These are phyloP conservation scores for Hypotaenidia philippensis DNA, from an alignment of 2,797 vertebrate genomes.

Conservation along the genomic window DNA sequence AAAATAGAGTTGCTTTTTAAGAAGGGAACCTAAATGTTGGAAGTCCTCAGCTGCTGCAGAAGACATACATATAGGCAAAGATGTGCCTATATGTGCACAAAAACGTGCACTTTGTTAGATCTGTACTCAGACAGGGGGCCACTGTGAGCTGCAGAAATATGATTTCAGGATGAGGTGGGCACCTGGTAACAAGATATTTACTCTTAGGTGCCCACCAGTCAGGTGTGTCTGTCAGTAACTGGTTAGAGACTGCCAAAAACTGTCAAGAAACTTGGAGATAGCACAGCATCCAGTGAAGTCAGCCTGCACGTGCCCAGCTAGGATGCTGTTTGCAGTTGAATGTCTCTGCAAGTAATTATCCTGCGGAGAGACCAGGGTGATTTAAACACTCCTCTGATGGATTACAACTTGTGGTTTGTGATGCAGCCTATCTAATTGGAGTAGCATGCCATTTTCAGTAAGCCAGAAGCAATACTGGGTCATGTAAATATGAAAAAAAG, in stretches of 20 bases:
- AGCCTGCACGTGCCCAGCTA: background rate
- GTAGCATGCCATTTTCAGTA: background rate
- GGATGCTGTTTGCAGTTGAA: background rate
- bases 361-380: background rate
- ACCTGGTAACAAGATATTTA: background rate
- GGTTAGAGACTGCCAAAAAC: background rate
- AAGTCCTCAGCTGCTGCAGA: background rate
- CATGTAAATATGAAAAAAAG: background rate
- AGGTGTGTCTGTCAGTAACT: background rate
- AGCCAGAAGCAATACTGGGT: background rate
- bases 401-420: background rate
- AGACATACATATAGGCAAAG: background rate
- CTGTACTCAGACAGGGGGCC: background rate
- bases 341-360: slow-evolving; percentile 2
- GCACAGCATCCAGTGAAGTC: background rate
- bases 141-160: background rate
- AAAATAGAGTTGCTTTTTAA: background rate
- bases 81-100: too few species aligned
- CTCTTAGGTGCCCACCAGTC: background rate
- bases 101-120: background rate
- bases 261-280: background rate
- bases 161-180: background rate
- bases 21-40: background rate
- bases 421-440: background rate
- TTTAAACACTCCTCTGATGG: background rate